Evolutionary conservation across 2,888 invertebrate genomes (phyloP).

Genomic region (Lithophane semibrunnea): DNA sequence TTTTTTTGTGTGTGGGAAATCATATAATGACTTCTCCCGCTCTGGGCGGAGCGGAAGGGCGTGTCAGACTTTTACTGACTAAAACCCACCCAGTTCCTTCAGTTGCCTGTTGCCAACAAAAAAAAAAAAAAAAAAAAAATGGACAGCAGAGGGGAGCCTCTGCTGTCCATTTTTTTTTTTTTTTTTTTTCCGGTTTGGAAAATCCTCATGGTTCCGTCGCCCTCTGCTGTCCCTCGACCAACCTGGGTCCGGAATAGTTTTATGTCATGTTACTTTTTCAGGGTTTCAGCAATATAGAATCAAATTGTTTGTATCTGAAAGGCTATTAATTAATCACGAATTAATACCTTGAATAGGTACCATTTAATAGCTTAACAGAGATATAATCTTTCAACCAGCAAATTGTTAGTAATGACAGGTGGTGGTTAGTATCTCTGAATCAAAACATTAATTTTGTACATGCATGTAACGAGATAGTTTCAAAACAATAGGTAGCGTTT

Average conservation of each 20-base stretch:
- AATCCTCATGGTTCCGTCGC: no score
- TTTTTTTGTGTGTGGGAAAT: no score
- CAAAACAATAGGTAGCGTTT: conserved; percentile 34
- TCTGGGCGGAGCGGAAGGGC: no score
- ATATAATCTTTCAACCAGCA: conserved; percentile 26
- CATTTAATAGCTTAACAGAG: conserved; percentile 17
- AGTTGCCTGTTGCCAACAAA: no score
- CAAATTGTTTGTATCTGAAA: neutral
- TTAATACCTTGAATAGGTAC: conserved; percentile 17
- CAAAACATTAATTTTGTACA: conserved; percentile 25
- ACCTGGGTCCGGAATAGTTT: neutral
- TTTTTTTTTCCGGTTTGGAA: no score
- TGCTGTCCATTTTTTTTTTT: no score
- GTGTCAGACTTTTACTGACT: no score
- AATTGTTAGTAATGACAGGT: conserved; percentile 28
- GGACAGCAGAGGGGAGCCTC: no score
- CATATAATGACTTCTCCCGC: no score
- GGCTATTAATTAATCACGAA: conserved; percentile 20
- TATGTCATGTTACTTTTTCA: neutral
- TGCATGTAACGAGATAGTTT: conserved; percentile 14
- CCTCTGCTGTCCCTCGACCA: no score
- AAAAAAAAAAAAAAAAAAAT: no score
- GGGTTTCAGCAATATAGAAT: neutral
- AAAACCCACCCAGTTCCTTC: no score
- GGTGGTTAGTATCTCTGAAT: conserved; percentile 20